Conservation (phyloP, 2,797 vertebrate genomes). For the Sebastes flavidus region DNA sequence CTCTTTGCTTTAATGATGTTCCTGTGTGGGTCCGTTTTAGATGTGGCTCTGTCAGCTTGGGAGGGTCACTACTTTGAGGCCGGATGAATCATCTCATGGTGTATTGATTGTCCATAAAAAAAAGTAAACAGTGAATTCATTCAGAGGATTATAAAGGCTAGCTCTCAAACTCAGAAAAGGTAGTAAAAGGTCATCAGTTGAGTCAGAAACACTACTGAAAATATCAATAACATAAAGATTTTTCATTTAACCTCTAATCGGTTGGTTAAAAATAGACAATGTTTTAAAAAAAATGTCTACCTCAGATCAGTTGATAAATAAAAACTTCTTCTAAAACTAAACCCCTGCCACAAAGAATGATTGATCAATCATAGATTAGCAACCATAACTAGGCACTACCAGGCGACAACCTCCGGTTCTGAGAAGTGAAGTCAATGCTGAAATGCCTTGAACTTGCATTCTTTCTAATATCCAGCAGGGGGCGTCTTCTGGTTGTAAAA, state of each 20-base stretch:
- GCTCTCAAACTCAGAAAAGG: neutral
- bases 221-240: neutral
- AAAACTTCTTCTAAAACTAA: neutral
- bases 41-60: conserved; percentile 10
- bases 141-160: neutral
- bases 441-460: no score
- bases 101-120: conserved; percentile 40
- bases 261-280: neutral
- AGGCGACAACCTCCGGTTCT: no score
- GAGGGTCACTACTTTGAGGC: conserved; percentile 37
- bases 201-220: neutral
- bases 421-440: no score
- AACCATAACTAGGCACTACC: neutral
- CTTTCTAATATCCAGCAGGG: no score
- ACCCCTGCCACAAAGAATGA: neutral
- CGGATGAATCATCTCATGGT: conserved; percentile 10
- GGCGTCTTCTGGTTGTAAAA: no score
- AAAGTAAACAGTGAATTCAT: neutral
- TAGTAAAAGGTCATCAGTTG: neutral
- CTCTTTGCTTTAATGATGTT: conserved; percentile 61
- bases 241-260: neutral
- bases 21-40: neutral
- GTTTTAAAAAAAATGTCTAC: neutral
- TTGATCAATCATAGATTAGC: neutral
- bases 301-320: neutral